A percentile compares a stretch with the other conserved stretches of the same genome.
These are phyloP conservation scores for Dolichomitus sp. DNA, from an alignment of 2,888 invertebrate genomes.

Conservation along the genomic window DNA sequence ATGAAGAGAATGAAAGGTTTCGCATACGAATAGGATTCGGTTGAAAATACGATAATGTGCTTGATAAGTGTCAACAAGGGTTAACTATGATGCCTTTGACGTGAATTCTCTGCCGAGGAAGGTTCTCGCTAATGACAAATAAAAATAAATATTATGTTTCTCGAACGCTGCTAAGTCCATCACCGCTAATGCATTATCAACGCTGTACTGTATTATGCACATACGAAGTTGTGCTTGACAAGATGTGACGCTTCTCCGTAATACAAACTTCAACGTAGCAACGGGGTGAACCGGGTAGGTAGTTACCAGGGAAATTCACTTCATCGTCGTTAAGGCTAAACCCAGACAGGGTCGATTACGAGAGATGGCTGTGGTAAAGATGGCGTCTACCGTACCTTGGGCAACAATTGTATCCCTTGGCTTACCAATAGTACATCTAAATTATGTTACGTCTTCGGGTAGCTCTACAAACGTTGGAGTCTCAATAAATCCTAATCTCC, in stretches of 20 bases:
- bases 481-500: constrained; percentile 54
- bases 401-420: constrained; percentile 1
- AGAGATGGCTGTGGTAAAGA: constrained; percentile 32
- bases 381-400: neutral
- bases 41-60: constrained; percentile 41
- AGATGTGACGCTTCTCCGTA: constrained; percentile 30
- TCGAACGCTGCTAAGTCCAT: constrained; percentile 10
- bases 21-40: neutral
- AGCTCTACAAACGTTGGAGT: neutral
- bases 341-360: constrained; percentile 36
- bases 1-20: constrained; percentile 1
- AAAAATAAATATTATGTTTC: constrained; percentile 26
- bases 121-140: constrained; percentile 2
- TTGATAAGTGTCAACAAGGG: constrained; percentile 52
- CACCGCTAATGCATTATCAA: constrained; percentile 42
- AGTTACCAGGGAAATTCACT: constrained; percentile 56
- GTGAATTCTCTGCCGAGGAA: constrained; percentile 25
- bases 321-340: constrained; percentile 57
- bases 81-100: constrained; percentile 45
- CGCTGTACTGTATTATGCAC: constrained; percentile 8
- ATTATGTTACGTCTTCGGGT: constrained; percentile 23
- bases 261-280: constrained; percentile 34
- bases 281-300: constrained; percentile 11
- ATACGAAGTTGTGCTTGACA: constrained; percentile 12
- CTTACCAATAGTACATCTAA: neutral